Evolutionary conservation across 2,888 invertebrate genomes (phyloP).

Genomic region (Chymomyza caudatula): DNA sequence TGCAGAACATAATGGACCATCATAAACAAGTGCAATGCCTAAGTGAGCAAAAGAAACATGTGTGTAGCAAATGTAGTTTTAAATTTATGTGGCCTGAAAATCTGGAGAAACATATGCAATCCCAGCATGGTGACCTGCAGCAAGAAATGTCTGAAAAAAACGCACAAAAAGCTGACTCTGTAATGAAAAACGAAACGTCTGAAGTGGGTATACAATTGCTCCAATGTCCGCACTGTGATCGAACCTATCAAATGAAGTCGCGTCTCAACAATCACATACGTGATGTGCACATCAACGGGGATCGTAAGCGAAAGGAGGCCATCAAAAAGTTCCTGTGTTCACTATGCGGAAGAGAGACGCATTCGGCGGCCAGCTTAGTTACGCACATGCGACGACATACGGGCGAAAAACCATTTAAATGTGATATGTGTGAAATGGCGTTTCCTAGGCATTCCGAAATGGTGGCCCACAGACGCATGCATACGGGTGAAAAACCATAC

Average conservation of each 20-base stretch:
- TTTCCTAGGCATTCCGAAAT: slow-evolving; percentile 81
- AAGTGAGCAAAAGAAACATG: slow-evolving; percentile 64
- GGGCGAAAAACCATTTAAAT: slow-evolving; percentile 81
- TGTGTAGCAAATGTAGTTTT: slow-evolving; percentile 71
- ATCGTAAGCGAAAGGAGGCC: slow-evolving; percentile 62
- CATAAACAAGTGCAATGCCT: slow-evolving; percentile 79
- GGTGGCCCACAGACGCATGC: slow-evolving; percentile 82
- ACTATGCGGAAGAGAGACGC: slow-evolving; percentile 82
- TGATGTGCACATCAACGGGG: slow-evolving; percentile 59
- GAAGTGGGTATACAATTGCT: slow-evolving; percentile 41
- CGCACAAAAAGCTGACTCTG: not conserved
- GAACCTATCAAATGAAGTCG: slow-evolving; percentile 72
- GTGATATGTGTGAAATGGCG: slow-evolving; percentile 78
- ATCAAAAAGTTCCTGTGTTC: slow-evolving; percentile 80
- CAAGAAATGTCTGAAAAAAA: slow-evolving; percentile 52
- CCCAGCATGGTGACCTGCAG: slow-evolving; percentile 63
- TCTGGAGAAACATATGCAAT: slow-evolving; percentile 61
- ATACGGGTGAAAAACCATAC: slow-evolving; percentile 83
- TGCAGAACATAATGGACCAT: slow-evolving; percentile 79
- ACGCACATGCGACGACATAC: slow-evolving; percentile 85
- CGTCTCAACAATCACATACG: slow-evolving; percentile 63
- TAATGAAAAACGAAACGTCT: not conserved
- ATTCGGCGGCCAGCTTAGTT: slow-evolving; percentile 81
- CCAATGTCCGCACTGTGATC: slow-evolving; percentile 81
- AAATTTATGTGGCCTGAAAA: slow-evolving; percentile 77